Evolutionary conservation across 2,797 vertebrate species (phyloP).

Genomic region (Gallinago solitaria): DNA sequence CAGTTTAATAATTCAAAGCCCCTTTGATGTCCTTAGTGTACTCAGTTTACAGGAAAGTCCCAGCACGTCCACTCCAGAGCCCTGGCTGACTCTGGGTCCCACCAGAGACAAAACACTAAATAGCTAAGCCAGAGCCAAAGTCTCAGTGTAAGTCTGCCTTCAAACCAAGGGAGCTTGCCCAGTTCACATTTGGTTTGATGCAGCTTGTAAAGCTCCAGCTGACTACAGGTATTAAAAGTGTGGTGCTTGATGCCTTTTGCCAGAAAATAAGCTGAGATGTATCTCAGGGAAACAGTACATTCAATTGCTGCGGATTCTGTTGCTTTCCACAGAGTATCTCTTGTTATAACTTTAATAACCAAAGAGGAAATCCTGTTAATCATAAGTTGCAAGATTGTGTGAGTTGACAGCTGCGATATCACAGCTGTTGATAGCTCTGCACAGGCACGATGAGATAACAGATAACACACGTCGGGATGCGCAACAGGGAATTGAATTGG

Average conservation of each 20-base stretch:
- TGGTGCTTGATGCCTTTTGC: neutral
- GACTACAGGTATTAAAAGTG: neutral
- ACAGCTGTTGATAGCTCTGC: neutral
- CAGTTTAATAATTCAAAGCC: slow-evolving; percentile 14
- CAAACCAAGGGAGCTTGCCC: neutral
- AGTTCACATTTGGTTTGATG: neutral
- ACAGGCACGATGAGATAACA: neutral
- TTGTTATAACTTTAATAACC: slow-evolving; percentile 29
- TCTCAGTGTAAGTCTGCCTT: neutral
- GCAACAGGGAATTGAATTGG: neutral
- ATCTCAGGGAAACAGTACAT: neutral
- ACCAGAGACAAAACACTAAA: neutral
- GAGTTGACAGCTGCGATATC: slow-evolving; percentile 26
- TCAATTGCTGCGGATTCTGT: neutral
- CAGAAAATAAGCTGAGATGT: neutral
- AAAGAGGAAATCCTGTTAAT: slow-evolving; percentile 52
- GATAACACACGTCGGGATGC: neutral
- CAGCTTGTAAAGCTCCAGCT: neutral
- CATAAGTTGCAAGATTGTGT: neutral
- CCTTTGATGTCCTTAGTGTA: neutral
- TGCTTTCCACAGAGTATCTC: neutral
- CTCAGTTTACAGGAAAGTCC: slow-evolving; percentile 3
- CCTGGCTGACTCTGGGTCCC: neutral
- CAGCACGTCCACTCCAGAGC: neutral
- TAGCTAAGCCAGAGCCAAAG: neutral